Evolutionary conservation across 1,140 invertebrate genomes (phyloP), one percentile per base, ranked within the genome.

Genomic region (Rhizoglyphus robini): DNA sequence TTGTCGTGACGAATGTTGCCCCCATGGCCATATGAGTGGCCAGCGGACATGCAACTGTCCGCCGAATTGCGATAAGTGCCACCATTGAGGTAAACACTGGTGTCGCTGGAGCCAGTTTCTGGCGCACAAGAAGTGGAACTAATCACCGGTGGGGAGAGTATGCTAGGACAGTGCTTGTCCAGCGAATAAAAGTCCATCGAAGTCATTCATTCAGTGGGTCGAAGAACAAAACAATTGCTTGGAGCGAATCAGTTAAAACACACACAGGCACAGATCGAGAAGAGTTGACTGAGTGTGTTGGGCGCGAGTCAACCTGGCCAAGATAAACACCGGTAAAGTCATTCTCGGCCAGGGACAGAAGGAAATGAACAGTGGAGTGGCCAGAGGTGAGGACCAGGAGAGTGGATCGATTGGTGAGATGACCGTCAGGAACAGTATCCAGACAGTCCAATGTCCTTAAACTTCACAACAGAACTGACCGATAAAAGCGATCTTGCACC

Each of bases 141-240:
- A 48, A 63, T 48, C 2, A 63, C 38, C 2, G 61, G 61, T 30
- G 61, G 61, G 1, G 61, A 63, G 11, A 63, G 41, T 23, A 63
- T 63, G n/a, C n/a, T 63, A 13, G 61, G 61, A 41, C 36, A 48
- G 20, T 41, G 61, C 20, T 41, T 48, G 46, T 63, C 36, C 61
- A 63, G 32, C 32, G 51, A 1, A 31, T 63, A 60, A 46, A 34
- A 60, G 27, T 60, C 58, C 58, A 60, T 60, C n/a, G 58, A 60
- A 29, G 58, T 60, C 58, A 60, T 60, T 60, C 27, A 60, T 60
- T 29, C 15, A 60, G 47, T 11, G 18, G 5, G 4, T 49, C 47
- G 4, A 49, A 8, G 18, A 41, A 41, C 36, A 41, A 41, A 41
- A 41, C 36, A 41, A 41, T 11, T 18, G 18, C n/a, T n/a, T n/a